A percentile compares a stretch with the other conserved stretches of the same genome.
Conservation (phyloP, 2,797 vertebrate genomes). For the Graptemys geographica region DNA sequence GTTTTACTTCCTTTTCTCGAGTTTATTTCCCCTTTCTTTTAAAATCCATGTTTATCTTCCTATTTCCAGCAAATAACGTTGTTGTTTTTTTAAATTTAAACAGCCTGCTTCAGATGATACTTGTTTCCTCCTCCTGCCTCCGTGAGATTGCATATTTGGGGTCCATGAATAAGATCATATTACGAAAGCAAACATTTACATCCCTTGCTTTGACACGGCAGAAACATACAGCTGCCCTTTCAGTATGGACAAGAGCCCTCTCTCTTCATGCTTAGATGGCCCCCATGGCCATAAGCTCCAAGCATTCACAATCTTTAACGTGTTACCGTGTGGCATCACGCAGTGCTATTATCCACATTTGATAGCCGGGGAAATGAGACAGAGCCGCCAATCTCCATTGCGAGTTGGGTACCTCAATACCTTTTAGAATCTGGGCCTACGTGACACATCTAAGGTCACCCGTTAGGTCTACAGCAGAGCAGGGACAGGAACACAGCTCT, state of each 20-base stretch:
- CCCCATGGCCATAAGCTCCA: background rate
- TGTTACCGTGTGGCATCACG: background rate
- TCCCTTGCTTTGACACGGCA: background rate
- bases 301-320: background rate
- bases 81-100: background rate
- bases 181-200: background rate
- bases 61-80: background rate
- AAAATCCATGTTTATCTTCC: background rate
- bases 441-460: background rate
- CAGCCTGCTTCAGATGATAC: background rate
- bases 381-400: background rate
- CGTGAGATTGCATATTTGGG: conserved; percentile 14
- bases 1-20: background rate
- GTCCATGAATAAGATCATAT: background rate
- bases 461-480: background rate
- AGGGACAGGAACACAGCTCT: background rate
- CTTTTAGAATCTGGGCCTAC: too few species aligned
- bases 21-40: background rate
- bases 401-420: background rate
- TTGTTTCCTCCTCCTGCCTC: conserved; percentile 12
- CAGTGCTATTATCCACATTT: background rate
- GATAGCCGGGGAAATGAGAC: background rate
- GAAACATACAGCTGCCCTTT: background rate
- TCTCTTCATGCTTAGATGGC: background rate
- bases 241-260: background rate